Evolutionary conservation across 1,140 invertebrate species (phyloP).

Genomic region (Euglossa dilemma): DNA sequence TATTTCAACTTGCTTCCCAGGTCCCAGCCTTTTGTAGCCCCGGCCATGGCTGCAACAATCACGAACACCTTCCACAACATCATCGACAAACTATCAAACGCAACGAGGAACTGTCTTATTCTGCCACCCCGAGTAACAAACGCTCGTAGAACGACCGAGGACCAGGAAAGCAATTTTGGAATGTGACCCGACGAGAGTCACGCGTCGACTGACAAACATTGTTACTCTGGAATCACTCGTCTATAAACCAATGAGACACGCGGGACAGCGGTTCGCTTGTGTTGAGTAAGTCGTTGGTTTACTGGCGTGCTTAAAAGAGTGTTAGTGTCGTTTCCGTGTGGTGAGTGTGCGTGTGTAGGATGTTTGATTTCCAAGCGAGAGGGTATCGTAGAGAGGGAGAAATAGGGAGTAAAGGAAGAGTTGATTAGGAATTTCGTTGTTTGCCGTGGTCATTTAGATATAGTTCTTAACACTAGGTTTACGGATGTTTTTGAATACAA

Average conservation of each 20-base stretch:
- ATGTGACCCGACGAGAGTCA: constrained; percentile 71
- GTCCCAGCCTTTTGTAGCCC: constrained; percentile 74
- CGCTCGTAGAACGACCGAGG: neutral
- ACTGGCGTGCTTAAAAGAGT: too few species aligned
- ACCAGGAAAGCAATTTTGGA: constrained; percentile 23
- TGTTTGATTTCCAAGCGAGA: neutral
- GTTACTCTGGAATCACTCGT: constrained; percentile 30
- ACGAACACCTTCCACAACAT: constrained; percentile 63
- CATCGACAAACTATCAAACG: neutral
- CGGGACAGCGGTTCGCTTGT: neutral
- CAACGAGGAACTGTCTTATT: neutral
- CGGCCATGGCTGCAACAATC: constrained; percentile 74
- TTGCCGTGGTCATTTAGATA: too few species aligned
- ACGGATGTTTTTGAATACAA: too few species aligned
- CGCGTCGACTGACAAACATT: constrained; percentile 73
- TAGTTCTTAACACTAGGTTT: too few species aligned
- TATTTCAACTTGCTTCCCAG: constrained; percentile 77
- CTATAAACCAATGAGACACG: constrained; percentile 28
- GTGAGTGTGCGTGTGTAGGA: neutral
- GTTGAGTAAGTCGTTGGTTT: neutral
- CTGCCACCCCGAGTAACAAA: neutral
- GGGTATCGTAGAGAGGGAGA: neutral
- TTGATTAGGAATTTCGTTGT: neutral
- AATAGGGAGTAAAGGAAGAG: too few species aligned
- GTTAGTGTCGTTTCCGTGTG: neutral